These are phyloP conservation scores for Rutpela maculata DNA, from an alignment of 2,888 invertebrate genomes.

Conservation along the genomic window DNA sequence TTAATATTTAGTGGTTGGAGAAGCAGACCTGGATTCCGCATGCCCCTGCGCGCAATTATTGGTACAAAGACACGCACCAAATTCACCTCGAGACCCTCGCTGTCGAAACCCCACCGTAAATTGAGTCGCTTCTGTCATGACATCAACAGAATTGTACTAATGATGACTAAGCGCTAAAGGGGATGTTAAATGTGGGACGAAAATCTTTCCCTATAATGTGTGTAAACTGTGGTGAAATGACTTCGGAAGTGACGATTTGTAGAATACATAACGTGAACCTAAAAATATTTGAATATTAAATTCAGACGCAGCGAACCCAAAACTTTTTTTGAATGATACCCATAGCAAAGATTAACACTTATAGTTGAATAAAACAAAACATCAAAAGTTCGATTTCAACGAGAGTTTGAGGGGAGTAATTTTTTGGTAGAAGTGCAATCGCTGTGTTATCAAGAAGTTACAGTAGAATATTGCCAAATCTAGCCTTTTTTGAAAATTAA, in stretches of 20 bases:
- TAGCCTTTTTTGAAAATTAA: too few relatives aligned
- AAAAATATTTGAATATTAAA: neutral
- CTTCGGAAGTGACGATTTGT: neutral
- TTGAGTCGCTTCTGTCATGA: conserved; percentile 35
- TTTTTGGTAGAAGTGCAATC: too few relatives aligned
- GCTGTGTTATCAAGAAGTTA: too few relatives aligned
- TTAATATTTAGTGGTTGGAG: conserved; percentile 26
- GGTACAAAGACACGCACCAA: conserved; percentile 24
- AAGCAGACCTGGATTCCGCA: conserved; percentile 23
- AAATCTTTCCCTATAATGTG: neutral
- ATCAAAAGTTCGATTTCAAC: too few relatives aligned
- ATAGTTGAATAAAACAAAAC: too few relatives aligned
- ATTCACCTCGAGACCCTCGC: conserved; percentile 2
- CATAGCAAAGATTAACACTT: too few relatives aligned
- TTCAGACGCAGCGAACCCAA: neutral
- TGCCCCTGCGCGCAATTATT: conserved; percentile 31
- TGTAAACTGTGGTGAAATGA: neutral
- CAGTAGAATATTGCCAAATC: too few relatives aligned
- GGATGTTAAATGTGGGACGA: conserved; percentile 6
- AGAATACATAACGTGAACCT: neutral
- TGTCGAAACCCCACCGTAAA: conserved; percentile 13
- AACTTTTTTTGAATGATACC: neutral
- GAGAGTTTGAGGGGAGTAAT: too few relatives aligned
- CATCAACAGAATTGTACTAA: conserved; percentile 32
- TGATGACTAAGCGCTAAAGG: neutral